These are phyloP conservation scores for Caenorhabditis angaria DNA, from an alignment of 2,888 invertebrate genomes.

Conservation along the genomic window DNA sequence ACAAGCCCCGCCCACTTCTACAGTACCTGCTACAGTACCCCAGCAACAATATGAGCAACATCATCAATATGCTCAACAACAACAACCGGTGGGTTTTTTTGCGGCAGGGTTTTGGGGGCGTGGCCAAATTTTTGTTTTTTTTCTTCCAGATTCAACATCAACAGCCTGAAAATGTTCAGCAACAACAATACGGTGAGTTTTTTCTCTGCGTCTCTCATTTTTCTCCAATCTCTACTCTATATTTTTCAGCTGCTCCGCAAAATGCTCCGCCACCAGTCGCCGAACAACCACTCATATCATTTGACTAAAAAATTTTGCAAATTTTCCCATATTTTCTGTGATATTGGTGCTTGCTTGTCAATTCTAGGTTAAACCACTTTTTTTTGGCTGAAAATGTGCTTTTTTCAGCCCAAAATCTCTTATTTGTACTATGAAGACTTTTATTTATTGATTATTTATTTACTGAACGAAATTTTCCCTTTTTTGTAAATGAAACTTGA, in stretches of 20 bases:
- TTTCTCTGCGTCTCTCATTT: too few species aligned
- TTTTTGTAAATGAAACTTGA: not conserved
- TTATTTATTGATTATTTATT: not conserved
- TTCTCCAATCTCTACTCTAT: too few species aligned
- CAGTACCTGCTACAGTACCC: conserved; percentile 9
- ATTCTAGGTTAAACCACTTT: not conserved
- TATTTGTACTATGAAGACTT: not conserved
- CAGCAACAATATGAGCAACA: conserved; percentile 20
- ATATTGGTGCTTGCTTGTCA: conserved; percentile 10
- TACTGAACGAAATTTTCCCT: conserved; percentile 2
- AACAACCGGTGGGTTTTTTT: conserved; percentile 9
- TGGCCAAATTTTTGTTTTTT: not conserved
- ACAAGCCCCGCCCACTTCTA: too few species aligned
- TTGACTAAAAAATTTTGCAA: conserved; percentile 23
- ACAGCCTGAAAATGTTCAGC: not conserved
- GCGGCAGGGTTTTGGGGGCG: not conserved
- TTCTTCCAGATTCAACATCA: not conserved
- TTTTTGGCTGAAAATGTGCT: not conserved
- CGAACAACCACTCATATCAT: conserved; percentile 43
- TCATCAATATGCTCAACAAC: conserved; percentile 8
- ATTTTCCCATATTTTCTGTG: conserved; percentile 11
- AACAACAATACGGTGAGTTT: not conserved
- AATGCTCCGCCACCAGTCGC: not conserved
- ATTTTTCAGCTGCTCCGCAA: not conserved
- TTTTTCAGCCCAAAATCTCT: not conserved